Conservation (phyloP, 2,888 invertebrate genomes). For the Caenorhabditis sp. region DNA sequence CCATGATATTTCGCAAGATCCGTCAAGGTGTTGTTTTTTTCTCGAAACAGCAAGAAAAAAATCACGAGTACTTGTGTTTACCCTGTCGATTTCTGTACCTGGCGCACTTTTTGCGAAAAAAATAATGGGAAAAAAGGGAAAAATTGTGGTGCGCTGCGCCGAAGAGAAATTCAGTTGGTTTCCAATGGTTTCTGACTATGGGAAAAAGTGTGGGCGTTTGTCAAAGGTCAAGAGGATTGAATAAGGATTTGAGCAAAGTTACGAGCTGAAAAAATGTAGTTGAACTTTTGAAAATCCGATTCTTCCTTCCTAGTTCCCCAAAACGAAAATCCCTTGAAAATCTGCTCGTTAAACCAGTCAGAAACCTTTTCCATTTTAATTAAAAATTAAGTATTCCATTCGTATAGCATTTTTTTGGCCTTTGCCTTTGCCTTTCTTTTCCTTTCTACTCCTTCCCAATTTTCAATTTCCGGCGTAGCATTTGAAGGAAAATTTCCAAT, state of each 20-base stretch:
- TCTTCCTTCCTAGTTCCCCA: too few species aligned
- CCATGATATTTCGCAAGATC: background rate
- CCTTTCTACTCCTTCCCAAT: too few species aligned
- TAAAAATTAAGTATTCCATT: background rate
- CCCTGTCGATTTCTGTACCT: background rate
- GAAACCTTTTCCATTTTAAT: too few species aligned
- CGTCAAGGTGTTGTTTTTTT: background rate
- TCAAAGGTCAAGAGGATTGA: too few species aligned
- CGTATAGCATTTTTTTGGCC: background rate
- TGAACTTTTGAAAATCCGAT: too few species aligned
- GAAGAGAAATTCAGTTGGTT: background rate
- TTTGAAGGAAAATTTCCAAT: background rate
- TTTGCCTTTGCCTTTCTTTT: too few species aligned
- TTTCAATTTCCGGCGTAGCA: too few species aligned
- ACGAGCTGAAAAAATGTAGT: too few species aligned
- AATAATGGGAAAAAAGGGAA: background rate
- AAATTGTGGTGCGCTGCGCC: too few species aligned
- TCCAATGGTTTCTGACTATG: background rate
- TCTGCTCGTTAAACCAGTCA: too few species aligned
- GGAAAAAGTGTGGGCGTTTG: background rate
- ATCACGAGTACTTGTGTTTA: constrained; percentile 9
- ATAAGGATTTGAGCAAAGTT: background rate
- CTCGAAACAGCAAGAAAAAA: background rate
- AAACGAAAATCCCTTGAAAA: too few species aligned
- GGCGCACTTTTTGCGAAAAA: background rate